Conservation (phyloP, 2,113 vertebrate genomes). For the Gobio gobio region DNA sequence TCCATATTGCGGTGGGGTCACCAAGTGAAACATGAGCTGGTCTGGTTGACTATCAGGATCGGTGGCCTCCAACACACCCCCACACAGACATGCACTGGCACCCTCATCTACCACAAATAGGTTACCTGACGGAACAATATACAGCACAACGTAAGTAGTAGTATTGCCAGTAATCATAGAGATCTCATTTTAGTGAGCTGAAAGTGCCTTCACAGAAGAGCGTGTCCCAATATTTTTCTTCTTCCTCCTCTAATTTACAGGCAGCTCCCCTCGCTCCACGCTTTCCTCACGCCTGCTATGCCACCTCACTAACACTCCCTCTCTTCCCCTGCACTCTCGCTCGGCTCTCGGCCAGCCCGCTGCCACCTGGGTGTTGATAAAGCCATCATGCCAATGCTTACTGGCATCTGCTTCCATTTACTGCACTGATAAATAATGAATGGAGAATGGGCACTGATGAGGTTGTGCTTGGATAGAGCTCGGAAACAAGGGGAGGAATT, state of each 20-base stretch:
- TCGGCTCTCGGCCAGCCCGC: slow-evolving; percentile 60
- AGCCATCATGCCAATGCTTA: slow-evolving; percentile 63
- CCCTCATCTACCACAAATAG: slow-evolving; percentile 73
- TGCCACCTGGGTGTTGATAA: slow-evolving; percentile 70
- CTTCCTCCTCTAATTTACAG: slow-evolving; percentile 1
- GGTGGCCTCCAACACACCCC: slow-evolving; percentile 68
- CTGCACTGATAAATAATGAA: slow-evolving; percentile 69
- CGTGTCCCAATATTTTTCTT: slow-evolving; percentile 3
- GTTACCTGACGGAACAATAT: slow-evolving; percentile 57
- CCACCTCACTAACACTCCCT: slow-evolving; percentile 29
- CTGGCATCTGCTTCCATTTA: slow-evolving; percentile 70
- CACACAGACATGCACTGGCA: slow-evolving; percentile 59
- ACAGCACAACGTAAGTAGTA: neutral
- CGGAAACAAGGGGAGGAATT: slow-evolving; percentile 55
- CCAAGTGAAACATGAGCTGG: slow-evolving; percentile 74
- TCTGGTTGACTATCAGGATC: slow-evolving; percentile 73
- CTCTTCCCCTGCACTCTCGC: slow-evolving; percentile 24
- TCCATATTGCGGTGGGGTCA: slow-evolving; percentile 67
- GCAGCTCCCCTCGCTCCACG: neutral
- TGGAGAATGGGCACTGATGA: slow-evolving; percentile 53
- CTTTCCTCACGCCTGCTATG: slow-evolving; percentile 7
- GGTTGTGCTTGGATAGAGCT: slow-evolving; percentile 55
- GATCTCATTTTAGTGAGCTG: neutral
- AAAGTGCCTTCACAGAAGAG: neutral
- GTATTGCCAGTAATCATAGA: neutral